phyloP scores from a whole-genome alignment of 2,797 vertebrate genomes.

The Pangasius sanitwongsei region DNA sequence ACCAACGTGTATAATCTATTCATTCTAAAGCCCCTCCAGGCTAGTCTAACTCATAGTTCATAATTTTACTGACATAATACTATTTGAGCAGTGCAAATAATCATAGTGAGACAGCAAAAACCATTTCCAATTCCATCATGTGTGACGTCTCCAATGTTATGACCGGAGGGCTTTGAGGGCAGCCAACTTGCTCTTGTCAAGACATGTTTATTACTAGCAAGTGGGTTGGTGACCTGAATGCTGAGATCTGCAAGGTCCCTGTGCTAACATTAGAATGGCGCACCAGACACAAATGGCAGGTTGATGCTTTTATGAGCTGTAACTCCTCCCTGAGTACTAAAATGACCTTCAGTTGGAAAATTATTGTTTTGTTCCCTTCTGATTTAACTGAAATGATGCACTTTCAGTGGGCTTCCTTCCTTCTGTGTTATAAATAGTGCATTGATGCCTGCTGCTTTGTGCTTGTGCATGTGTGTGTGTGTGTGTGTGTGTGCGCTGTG shows the following conservation, averaged over 20 bases:
- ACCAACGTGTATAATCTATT: not conserved
- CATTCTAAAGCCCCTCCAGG: not conserved
- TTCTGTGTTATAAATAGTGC: conserved; percentile 38
- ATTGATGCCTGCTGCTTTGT: conserved; percentile 8
- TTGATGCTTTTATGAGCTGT: not conserved
- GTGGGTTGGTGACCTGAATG: conserved; percentile 30
- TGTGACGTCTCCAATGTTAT: conserved; percentile 26
- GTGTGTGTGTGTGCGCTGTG: not conserved
- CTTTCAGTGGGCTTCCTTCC: conserved; percentile 26
- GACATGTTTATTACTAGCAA: conserved; percentile 30
- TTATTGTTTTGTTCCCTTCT: conserved; percentile 19
- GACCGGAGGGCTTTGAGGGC: conserved; percentile 35
- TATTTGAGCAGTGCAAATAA: conserved; percentile 25
- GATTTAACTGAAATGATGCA: conserved; percentile 8
- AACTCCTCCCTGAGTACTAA: not conserved
- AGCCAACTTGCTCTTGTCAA: conserved; percentile 52
- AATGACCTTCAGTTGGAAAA: conserved; percentile 28
- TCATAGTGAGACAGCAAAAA: conserved; percentile 4
- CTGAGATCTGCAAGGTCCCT: conserved; percentile 24
- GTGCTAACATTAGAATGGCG: conserved; percentile 16
- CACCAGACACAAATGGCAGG: conserved; percentile 29
- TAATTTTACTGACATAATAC: not conserved
- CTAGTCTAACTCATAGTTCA: not conserved
- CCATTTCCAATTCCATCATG: conserved; percentile 14
- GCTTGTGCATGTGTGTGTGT: not conserved